Percentiles rank a stretch among this genome's conserved stretches.
Conservation (phyloP, 2,888 invertebrate genomes). For the Heliconius ismenius region DNA sequence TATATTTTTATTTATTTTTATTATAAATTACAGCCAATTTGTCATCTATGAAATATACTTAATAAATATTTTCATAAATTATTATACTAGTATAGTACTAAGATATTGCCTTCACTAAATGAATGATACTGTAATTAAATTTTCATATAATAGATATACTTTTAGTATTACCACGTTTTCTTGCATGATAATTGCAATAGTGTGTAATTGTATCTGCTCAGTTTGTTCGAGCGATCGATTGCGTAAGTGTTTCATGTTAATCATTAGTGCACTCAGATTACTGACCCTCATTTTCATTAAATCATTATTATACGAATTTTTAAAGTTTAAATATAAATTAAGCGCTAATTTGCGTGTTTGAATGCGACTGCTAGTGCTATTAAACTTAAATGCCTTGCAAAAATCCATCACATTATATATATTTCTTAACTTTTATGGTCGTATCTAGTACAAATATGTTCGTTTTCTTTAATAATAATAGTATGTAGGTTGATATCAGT, state of each 20-base stretch:
- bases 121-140: background rate
- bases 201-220: no score
- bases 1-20: no score
- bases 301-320: background rate
- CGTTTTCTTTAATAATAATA: background rate
- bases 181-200: conserved; percentile 4
- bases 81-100: background rate
- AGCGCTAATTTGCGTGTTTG: background rate
- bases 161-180: conserved; percentile 6
- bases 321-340: background rate
- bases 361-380: background rate
- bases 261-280: background rate
- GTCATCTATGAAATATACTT: background rate
- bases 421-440: background rate
- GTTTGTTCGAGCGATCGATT: background rate
- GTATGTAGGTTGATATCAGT: background rate
- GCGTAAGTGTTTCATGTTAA: conserved; percentile 8
- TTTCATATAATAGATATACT: background rate
- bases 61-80: conserved; percentile 3
- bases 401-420: background rate
- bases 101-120: background rate
- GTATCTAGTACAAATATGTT: conserved; percentile 1
- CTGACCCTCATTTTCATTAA: background rate
- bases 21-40: background rate
- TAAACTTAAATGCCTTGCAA: background rate